These are phyloP conservation scores for Drosophila aff. DNA, from an alignment of 1,140 invertebrate genomes.

Conservation along the genomic window DNA sequence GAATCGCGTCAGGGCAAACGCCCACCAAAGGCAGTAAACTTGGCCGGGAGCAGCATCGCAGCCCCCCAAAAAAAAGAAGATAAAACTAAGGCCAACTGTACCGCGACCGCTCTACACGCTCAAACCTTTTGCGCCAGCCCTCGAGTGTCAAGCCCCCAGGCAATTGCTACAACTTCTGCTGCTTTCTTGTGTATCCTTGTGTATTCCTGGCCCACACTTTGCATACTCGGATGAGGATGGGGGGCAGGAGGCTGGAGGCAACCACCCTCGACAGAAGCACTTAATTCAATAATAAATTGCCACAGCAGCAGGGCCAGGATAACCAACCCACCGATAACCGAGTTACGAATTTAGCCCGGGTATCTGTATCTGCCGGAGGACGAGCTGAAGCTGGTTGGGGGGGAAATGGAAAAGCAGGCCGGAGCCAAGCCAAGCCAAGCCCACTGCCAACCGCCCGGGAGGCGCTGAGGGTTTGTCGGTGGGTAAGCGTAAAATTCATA, in stretches of 20 bases:
- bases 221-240: conserved; percentile 53
- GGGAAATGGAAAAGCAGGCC: conserved; percentile 4
- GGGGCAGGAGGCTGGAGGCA: conserved; percentile 18
- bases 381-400: background rate
- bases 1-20: conserved; percentile 48
- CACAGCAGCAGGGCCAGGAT: conserved; percentile 52
- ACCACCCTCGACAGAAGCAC: conserved; percentile 63
- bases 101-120: conserved; percentile 64
- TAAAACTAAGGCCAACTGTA: conserved; percentile 72
- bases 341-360: conserved; percentile 56
- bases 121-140: conserved; percentile 66
- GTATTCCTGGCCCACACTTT: conserved; percentile 55
- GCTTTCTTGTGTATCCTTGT: conserved; percentile 35
- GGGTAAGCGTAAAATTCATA: conserved; percentile 85
- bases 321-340: conserved; percentile 64
- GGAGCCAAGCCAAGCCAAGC: conserved; percentile 38
- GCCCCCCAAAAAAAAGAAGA: conserved; percentile 14
- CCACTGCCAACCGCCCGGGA: conserved; percentile 41
- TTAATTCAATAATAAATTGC: conserved; percentile 84
- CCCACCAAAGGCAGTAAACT: conserved; percentile 50
- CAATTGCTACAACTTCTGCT: conserved; percentile 41
- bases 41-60: conserved; percentile 26
- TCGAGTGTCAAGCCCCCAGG: conserved; percentile 61
- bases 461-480: conserved; percentile 71
- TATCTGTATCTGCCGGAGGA: conserved; percentile 2